Evolutionary conservation across 2,888 invertebrate genomes (phyloP), one percentile per base, ranked within the genome.

Genomic region (Trichopoda pennipes): DNA sequence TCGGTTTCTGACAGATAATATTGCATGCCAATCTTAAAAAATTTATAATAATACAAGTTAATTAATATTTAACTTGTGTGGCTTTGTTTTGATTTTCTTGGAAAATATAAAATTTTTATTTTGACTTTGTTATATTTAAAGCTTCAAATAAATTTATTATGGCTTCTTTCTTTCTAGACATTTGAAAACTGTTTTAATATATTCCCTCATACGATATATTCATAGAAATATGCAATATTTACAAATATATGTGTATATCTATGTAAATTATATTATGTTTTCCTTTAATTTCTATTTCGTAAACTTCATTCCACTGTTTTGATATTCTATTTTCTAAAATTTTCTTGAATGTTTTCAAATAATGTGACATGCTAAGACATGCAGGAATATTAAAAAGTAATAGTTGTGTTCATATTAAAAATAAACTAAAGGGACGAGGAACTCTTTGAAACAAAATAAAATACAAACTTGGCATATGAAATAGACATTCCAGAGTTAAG

Each of bases 311-410:
- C 47, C 19, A 38, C 56, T 66, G 35, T 61, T 53, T 47, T 42
- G 47, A 44, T 58, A 19, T 55, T 73, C 60, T 68, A 49, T 38
- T 21, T 80, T 16, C 42, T 42, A 72, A 47, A 12, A 64, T 74
- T 55, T 68, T 55, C 73, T 55, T 47, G 53, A 68, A 73, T 68
- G 55, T 79, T 82, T 82, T 55, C 64, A 82, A 72, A 79, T 82
- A 82, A 82, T 82, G 75, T 79, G 79, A 82, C 75, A 82, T 82
- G 79, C 69, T 79, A 79, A 74, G 75, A 82, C 79, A 82, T 79
- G 75, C 44, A 61, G 70, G 63, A 72, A 75, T 82, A 82, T 79
- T 66, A 75, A 76, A 60, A 42, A 61, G 66, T 53, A 58, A 10
- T 66, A 38, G 56, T 17, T 58, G 19, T 53, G 63, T 19, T 35